Conservation (phyloP, 2,888 invertebrate genomes). For the Halictus ligatus region DNA sequence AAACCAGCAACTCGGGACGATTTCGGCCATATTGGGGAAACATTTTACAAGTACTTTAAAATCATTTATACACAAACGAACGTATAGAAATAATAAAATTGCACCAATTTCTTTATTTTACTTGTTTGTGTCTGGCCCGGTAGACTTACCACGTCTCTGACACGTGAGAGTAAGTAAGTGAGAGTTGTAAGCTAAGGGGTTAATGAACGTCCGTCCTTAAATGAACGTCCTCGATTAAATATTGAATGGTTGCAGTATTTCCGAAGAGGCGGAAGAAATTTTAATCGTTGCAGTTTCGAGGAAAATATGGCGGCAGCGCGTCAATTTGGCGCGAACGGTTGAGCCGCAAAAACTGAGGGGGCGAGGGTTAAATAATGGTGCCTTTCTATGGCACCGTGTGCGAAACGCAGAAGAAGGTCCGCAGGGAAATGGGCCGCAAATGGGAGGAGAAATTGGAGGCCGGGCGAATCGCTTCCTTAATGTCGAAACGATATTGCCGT, state of each 20-base stretch:
- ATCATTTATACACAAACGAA: too few species aligned
- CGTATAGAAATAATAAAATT: too few species aligned
- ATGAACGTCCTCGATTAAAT: too few species aligned
- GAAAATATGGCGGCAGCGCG: background rate
- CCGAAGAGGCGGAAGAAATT: background rate
- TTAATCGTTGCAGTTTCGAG: background rate
- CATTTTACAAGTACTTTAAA: too few species aligned
- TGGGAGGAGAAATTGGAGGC: background rate
- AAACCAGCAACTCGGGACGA: too few species aligned
- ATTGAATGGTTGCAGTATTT: background rate
- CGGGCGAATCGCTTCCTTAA: background rate
- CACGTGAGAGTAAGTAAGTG: too few species aligned
- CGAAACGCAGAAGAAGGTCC: background rate
- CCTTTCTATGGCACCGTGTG: background rate
- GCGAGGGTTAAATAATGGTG: background rate
- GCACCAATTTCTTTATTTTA: too few species aligned
- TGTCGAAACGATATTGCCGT: slow-evolving; percentile 1
- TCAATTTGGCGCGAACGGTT: background rate
- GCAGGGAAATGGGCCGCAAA: background rate
- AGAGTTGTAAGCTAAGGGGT: too few species aligned
- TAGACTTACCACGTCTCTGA: too few species aligned
- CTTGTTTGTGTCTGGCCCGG: too few species aligned
- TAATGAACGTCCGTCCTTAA: background rate
- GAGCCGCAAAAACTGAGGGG: background rate
- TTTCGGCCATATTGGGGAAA: too few species aligned